Evolutionary conservation across 1,140 invertebrate species (phyloP).

Genomic region (Ganaspis sp.): DNA sequence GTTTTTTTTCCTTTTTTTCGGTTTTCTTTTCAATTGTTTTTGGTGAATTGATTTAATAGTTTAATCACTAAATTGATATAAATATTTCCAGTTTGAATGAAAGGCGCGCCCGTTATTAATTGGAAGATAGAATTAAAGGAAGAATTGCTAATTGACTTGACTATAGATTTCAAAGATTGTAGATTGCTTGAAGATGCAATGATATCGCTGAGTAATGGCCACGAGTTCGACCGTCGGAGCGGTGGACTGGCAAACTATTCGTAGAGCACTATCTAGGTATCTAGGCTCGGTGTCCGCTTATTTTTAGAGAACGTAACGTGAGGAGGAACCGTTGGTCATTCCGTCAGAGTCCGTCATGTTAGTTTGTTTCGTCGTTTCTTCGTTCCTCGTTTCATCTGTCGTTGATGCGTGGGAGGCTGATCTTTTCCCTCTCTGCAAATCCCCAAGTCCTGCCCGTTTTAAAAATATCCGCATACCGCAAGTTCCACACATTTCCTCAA

Average conservation of each 20-base stretch:
- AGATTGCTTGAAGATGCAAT: neutral
- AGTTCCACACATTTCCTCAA: conserved; percentile 41
- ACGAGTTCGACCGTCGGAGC: conserved; percentile 64
- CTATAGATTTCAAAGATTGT: neutral
- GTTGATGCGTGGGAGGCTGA: conserved; percentile 48
- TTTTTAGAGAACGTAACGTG: conserved; percentile 76
- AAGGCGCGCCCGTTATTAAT: neutral
- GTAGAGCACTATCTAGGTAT: conserved; percentile 77
- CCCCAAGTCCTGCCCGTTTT: conserved; percentile 45
- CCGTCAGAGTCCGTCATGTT: conserved; percentile 58
- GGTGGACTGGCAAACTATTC: conserved; percentile 69
- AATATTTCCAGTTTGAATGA: neutral
- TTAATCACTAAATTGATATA: too few species aligned
- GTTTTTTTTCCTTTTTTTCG: too few species aligned
- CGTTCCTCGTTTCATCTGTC: conserved; percentile 3
- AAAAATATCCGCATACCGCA: conserved; percentile 59
- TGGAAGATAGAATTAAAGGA: neutral
- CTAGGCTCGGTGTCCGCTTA: conserved; percentile 75
- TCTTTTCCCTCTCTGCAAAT: conserved; percentile 28
- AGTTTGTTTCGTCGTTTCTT: conserved; percentile 53
- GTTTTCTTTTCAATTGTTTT: too few species aligned
- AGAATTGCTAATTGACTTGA: neutral
- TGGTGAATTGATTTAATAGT: too few species aligned
- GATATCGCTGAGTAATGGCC: conserved; percentile 64
- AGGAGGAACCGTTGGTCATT: conserved; percentile 71